A percentile compares a stretch with the other conserved stretches of the same genome.
Evolutionary conservation across 2,797 vertebrate species (phyloP).

Genomic region (Hypotaenidia philippensis): DNA sequence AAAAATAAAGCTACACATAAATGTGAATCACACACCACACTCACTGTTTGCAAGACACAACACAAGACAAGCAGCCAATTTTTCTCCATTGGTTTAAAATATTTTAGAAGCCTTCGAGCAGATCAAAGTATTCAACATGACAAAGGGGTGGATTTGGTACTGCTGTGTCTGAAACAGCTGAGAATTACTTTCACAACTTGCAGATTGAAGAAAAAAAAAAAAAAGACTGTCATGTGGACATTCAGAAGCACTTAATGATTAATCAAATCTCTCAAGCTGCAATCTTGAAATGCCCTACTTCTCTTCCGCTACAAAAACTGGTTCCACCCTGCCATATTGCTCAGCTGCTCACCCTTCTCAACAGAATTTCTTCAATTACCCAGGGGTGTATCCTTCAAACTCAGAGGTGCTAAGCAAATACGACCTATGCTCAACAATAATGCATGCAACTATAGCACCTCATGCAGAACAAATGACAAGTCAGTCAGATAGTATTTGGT

Average conservation of each 20-base stretch:
- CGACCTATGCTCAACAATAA: neutral
- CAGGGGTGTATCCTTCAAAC: neutral
- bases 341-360: neutral
- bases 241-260: neutral
- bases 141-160: neutral
- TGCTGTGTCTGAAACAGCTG: neutral
- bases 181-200: neutral
- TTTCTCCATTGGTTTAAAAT: neutral
- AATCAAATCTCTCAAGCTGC: neutral
- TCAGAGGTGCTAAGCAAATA: neutral
- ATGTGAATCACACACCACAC: neutral
- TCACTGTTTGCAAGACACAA: neutral
- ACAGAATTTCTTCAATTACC: neutral
- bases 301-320: neutral
- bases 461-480: neutral
- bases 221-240: neutral
- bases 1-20: neutral
- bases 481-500: neutral
- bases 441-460: neutral
- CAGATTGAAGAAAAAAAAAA: neutral
- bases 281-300: neutral
- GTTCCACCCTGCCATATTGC: neutral
- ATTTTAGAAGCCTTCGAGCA: neutral
- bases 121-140: neutral
- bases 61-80: neutral